phyloP scores from a whole-genome alignment of 2,888 invertebrate genomes.

The Eulithis testata region DNA sequence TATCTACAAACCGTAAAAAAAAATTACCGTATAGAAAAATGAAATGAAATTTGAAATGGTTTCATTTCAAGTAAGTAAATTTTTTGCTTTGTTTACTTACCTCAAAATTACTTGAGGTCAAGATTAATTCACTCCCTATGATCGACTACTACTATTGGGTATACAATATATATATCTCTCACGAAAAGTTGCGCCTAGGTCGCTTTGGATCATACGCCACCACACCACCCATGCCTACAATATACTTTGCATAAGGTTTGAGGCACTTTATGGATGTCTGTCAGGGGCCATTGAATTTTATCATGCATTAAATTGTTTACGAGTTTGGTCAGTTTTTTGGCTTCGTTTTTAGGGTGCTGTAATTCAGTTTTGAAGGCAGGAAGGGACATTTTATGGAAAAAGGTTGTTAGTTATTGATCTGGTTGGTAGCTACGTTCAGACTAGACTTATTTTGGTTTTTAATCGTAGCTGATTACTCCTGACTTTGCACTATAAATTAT shows the following conservation, averaged over 20 bases:
- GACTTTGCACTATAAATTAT: too few species aligned
- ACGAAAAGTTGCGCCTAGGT: conserved; percentile 12
- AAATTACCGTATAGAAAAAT: too few species aligned
- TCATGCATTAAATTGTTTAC: conserved; percentile 46
- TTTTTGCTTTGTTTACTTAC: too few species aligned
- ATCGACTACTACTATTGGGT: too few species aligned
- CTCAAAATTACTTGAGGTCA: too few species aligned
- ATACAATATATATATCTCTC: too few species aligned
- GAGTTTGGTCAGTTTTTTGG: conserved; percentile 37
- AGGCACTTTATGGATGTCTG: conserved; percentile 43
- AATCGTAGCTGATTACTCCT: too few species aligned
- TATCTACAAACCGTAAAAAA: too few species aligned
- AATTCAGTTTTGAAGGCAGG: conserved; percentile 26
- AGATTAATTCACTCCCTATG: too few species aligned
- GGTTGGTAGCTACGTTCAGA: not conserved
- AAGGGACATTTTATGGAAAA: conserved; percentile 24
- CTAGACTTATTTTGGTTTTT: not conserved
- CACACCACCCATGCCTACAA: conserved; percentile 28
- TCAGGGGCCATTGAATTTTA: conserved; percentile 44
- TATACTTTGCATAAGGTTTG: conserved; percentile 45
- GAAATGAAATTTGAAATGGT: too few species aligned
- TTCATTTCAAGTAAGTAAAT: too few species aligned
- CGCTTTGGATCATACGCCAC: conserved; percentile 16
- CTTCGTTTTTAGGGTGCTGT: conserved; percentile 17
- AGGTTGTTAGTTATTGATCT: conserved; percentile 26